Base-by-base conservation (phyloP, 1,140 invertebrate genomes). In the Dendroctonus ponderosae region DNA sequence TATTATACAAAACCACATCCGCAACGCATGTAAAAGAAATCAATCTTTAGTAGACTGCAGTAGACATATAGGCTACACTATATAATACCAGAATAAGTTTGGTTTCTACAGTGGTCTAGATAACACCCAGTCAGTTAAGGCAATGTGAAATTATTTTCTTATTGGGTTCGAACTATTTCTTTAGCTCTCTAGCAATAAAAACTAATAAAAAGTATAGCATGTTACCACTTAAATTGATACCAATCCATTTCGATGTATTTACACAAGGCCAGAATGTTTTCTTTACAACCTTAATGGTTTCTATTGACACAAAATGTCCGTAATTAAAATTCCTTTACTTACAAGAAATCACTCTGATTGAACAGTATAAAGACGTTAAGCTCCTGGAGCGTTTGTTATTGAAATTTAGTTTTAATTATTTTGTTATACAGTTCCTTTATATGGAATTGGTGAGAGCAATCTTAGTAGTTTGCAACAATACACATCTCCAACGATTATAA, bases 131-230 rank as follows among this genome's bases (percentile, higher is more conserved):
- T 39, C 39, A 40, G 38, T 39, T 56, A 65, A 65, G 62, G 62
- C 54, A 58, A 65, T 49, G 62, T 65, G 62, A 65, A 65, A 65
- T 57, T 50, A 54, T 56, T 54, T 42, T 50, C 39, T 42, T 56
- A 50, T 65, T 46, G 37, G 52, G 51, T 54, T 56, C n/a, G 39
- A 15, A 43, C 37, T 56, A 43, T 63, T 63, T 54, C 46, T 39
- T 56, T 12, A 14, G 43, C 62, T 64, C 62, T 64, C 62, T 64
- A 56, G 51, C 52, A 54, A 64, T 64, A 64, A 64, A 64, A 44
- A 56, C 42, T 5, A 15, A 61, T 50, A 61, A 61, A 59, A 61
- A 50, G 46, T 40, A 9, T 49, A 7, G 44, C 37, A 26, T 44
- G 26, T 59, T 59, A 14, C 14, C 58, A 61, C 58, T 61, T 61